Evolutionary conservation across 2,888 invertebrate genomes (phyloP), one percentile per base, ranked within the genome.

Genomic region (Phasia obesa): DNA sequence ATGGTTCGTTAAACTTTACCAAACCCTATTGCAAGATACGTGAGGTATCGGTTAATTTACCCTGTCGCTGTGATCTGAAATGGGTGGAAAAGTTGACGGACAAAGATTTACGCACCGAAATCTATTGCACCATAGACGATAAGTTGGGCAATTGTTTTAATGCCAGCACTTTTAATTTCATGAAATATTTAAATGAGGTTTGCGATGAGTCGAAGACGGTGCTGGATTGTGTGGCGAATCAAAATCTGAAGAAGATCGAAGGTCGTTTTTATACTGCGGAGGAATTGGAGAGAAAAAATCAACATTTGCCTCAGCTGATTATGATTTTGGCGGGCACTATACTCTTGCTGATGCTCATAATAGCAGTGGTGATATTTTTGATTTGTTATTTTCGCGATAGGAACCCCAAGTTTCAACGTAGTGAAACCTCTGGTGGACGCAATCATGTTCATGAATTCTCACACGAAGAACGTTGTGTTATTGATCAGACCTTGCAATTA

Each of bases 71-170:
- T 78, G 87, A 88, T 42, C 86, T 85, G 23, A 78, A 82, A 1
- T 91, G 90, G 90, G 76, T 91, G 44, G 81, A 87, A 3, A 77
- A 84, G 1, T 82, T 91, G 4, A 88, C 90, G 35, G 86, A 87
- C 11, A 87, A 88, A 21, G 90, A 91, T 83, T 78, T 91, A n/a
- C 87, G 88, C 42, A 87, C 91, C 2, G 90, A 91, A 80, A 86
- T 87, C 11, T 90, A 90, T 67, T 92, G 92, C 67, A 87, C 85
- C 3, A 84, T 91, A 4, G 86, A 87, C 38, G 78, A 87, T 17
- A 85, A 86, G 0, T 67, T 90, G 47, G 78, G 85, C 4, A 80
- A 76, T 4, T 92, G 92, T 73, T 90, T 91, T 31, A 91, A 91
- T 67, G 87, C 87, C 3, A 88, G 81, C 25, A 86, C 87, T 4